Evolutionary conservation across 2,888 invertebrate genomes (phyloP), one percentile per base, ranked within the genome.

Genomic region (Perizoma flavofasciatum): DNA sequence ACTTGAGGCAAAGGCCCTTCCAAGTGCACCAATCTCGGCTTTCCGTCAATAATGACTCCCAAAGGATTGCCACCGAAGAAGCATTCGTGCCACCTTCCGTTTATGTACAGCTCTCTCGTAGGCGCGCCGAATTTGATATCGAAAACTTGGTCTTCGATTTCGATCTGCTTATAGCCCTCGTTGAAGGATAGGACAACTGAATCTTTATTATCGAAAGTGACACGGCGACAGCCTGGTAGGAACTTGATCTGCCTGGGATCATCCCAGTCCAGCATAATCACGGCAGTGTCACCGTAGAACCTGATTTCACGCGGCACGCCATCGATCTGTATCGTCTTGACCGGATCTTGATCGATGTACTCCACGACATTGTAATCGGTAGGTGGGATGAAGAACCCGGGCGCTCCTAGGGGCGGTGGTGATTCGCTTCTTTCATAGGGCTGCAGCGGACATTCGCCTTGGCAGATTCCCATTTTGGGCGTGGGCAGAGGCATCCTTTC

Each of bases 1-100:
- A 99, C 98, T 86, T 97, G 97, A 0, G 99, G 99, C 4, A 98
- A 95, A 0, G 98, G 97, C 0, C 98, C 98, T 73, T 97, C 96
- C 6, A 99, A 89, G 74, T 96, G 95, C 0, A 99, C 93, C 47
- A 94, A 91, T 63, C 96, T 94, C n/a, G 95, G 93, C 63, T 95
- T 94, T 1, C 96, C 96, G 59, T 96, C 95, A 41, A 99, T 93
- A 46, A 96, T 95, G 7, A 98, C 95, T 1, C 95, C 94, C 49
- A 97, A 94, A 0, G 97, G 95, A 48, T 96, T 95, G 0, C 98
- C 98, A 39, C 97, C 98, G 82, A 99, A 99, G 83, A 96, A 97
- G 73, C 98, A 97, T 81, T 98, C 98, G 82, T 96, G 98, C 93
- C 97, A 96, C 63, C 95, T 93, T 6, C 96, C 96, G 80, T 99